Evolutionary conservation across 2,113 vertebrate species (phyloP), one percentile per base, ranked within the genome.

Genomic region (Ceyx margarethae): DNA sequence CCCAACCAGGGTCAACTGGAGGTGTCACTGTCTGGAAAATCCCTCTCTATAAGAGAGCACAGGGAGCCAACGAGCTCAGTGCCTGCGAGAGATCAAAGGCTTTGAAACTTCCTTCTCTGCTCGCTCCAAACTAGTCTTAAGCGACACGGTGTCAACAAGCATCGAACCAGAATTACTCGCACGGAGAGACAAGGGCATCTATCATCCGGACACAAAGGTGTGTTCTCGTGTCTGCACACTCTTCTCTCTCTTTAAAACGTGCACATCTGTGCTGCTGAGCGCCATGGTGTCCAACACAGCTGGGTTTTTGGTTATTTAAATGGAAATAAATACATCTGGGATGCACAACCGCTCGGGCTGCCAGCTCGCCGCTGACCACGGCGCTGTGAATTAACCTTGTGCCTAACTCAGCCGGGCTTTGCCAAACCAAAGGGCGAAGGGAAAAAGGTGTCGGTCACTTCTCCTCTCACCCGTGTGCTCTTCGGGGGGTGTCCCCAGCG

Each of bases 221-320:
- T 3, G 4, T 3, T 65, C 21, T n/a, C 18, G 46, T 67, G 46
- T 20, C 42, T 68, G 37, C 16, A 5, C 6, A 1, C 8, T 67
- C 3, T 25, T 57, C 46, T 66, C 16, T 48, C 40, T 76, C 26
- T 14, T 37, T 37, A 37, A 6, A 18, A 21, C 7, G 15, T 5
- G 3, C 0, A 0, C 12, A 12, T 35, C 42, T 23, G 3, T 3
- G 4, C 43, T 48, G 45, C 56, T 29, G 54, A 66, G 58, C 31
- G 10, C 4, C 0, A 16, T 13, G 19, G 13, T 26, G 61, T 1
- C 35, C 50, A 33, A 0, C 1, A 3, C 2, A 26, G 20, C 37
- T 5, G 16, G 12, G 7, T 46, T 83, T 69, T 13, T 8, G 9
- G 20, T 25, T 35, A 11, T 46, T 76, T 66, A 7, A 50, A 9